Evolutionary conservation across 92 coral and sea anemone species (phyloP).

Genomic region (Montipora capitata): DNA sequence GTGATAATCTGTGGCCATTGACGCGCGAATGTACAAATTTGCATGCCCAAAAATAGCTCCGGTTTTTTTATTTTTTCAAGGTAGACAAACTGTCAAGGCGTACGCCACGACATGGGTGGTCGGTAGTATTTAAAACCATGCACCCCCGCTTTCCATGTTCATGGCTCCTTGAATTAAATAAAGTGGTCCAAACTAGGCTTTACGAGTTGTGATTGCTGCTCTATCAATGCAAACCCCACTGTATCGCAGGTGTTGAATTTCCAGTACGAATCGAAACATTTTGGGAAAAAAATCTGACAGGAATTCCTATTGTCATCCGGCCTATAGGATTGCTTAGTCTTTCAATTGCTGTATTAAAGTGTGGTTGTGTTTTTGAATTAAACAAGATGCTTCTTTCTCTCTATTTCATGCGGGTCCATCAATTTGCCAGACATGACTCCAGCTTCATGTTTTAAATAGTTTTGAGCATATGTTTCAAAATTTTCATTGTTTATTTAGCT

Average conservation of each 20-base stretch:
- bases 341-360: slow-evolving; percentile 8
- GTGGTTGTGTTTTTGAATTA: no score
- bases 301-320: slow-evolving; percentile 63
- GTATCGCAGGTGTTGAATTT: slow-evolving; percentile 87
- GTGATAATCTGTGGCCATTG: slow-evolving; percentile 24
- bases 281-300: slow-evolving; percentile 61
- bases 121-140: slow-evolving; percentile 42
- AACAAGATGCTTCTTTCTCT: no score
- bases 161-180: not conserved
- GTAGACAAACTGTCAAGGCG: slow-evolving; percentile 22
- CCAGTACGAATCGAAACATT: slow-evolving; percentile 60
- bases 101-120: slow-evolving; percentile 71
- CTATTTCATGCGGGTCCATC: no score
- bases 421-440: not conserved
- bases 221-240: slow-evolving; percentile 64
- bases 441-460: slow-evolving; percentile 31
- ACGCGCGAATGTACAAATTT: slow-evolving; percentile 45
- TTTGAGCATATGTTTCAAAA: slow-evolving; percentile 4
- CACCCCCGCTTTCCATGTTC: slow-evolving; percentile 18
- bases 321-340: slow-evolving; percentile 65
- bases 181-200: slow-evolving; percentile 11
- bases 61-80: slow-evolving; percentile 30
- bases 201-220: slow-evolving; percentile 51
- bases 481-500: slow-evolving; percentile 30
- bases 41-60: slow-evolving; percentile 56